Conservation (phyloP, 1,140 invertebrate species). For the Leucophenga varia region DNA sequence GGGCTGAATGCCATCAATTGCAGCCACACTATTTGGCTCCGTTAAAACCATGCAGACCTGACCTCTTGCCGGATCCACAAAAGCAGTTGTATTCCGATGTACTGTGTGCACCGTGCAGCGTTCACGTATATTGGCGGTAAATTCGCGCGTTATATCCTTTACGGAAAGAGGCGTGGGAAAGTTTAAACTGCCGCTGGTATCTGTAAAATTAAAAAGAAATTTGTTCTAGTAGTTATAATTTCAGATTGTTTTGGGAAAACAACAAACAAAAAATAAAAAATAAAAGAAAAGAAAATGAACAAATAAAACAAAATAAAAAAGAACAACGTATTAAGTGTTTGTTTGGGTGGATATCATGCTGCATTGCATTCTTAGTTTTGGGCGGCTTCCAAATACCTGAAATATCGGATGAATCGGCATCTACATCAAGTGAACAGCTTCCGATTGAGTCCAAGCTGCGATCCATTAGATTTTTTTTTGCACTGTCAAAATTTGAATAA, state of each 20-base stretch:
- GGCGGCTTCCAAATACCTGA: conserved; percentile 64
- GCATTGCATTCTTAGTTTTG: conserved; percentile 1
- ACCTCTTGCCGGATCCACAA: conserved; percentile 26
- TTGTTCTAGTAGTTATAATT: neutral
- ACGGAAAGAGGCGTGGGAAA: conserved; percentile 62
- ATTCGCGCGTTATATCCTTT: conserved; percentile 61
- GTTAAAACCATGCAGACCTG: conserved; percentile 41
- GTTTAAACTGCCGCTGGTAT: conserved; percentile 59
- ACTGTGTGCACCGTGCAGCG: conserved; percentile 41
- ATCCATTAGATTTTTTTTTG: conserved; percentile 59
- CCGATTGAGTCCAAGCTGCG: conserved; percentile 74
- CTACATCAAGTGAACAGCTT: conserved; percentile 79
- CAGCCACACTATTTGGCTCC: conserved; percentile 16
- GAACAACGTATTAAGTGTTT: neutral
- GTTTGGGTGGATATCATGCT: neutral
- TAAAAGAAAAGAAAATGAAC: conserved; percentile 7
- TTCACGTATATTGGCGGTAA: conserved; percentile 61
- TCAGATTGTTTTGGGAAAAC: neutral
- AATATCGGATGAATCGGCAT: conserved; percentile 74
- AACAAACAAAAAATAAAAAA: conserved; percentile 14
- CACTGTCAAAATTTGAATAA: conserved; percentile 8
- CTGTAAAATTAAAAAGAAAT: conserved; percentile 22
- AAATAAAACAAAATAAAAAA: conserved; percentile 7
- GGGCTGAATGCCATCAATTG: conserved; percentile 7
- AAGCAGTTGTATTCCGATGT: conserved; percentile 15